A percentile compares a stretch with the other conserved stretches of the same genome.
These are phyloP conservation scores for Rhyzopertha dominica DNA, from an alignment of 1,140 invertebrate genomes.

Conservation along the genomic window DNA sequence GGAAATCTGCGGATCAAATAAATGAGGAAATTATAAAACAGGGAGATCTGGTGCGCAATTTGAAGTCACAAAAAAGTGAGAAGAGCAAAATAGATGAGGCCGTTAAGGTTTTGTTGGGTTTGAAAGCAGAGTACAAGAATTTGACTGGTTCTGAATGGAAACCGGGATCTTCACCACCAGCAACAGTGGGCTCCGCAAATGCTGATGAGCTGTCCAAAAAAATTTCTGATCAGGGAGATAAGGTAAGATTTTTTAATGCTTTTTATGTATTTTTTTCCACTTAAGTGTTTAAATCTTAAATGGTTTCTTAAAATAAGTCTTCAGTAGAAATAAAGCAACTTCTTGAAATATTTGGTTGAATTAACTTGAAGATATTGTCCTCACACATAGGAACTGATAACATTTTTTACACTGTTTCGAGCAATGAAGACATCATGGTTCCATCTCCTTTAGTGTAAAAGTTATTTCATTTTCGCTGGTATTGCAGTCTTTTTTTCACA, in stretches of 20 bases:
- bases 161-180: slow-evolving; percentile 41
- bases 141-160: slow-evolving; percentile 62
- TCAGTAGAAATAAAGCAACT: no score
- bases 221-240: slow-evolving; percentile 67
- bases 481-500: slow-evolving; percentile 30
- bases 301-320: no score
- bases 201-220: slow-evolving; percentile 48
- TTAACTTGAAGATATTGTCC: no score
- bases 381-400: no score
- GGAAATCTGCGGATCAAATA: slow-evolving; percentile 22
- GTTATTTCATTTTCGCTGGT: background rate
- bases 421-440: no score
- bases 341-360: no score
- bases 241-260: no score
- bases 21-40: slow-evolving; percentile 53
- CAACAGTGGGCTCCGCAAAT: slow-evolving; percentile 10
- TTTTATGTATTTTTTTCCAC: no score
- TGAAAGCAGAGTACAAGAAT: slow-evolving; percentile 70
- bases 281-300: no score
- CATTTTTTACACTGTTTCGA: no score
- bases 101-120: slow-evolving; percentile 59
- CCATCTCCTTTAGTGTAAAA: no score
- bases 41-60: slow-evolving; percentile 64
- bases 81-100: slow-evolving; percentile 56
- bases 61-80: slow-evolving; percentile 60